Conservation (phyloP, 2,113 vertebrate species). For the Struthio camelus region DNA sequence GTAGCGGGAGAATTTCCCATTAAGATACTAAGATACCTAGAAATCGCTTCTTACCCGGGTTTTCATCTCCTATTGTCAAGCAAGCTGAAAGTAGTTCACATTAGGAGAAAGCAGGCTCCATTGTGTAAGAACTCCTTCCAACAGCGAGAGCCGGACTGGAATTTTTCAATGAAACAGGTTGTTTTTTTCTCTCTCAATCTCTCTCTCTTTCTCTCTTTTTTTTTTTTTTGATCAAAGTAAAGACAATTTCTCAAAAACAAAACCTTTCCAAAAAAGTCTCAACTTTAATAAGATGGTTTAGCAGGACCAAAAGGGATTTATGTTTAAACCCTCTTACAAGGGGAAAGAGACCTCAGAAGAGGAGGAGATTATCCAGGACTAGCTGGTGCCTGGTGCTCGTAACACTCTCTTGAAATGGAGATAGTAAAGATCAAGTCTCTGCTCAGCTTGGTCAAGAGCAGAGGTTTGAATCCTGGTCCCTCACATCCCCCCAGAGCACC, state of each 20-base stretch:
- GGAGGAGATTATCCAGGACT: not conserved
- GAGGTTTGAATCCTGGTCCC: not conserved
- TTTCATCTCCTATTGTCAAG: conserved; percentile 50
- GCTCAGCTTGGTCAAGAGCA: not conserved
- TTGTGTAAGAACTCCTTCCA: not conserved
- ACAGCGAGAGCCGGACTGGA: not conserved
- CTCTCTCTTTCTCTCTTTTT: not conserved
- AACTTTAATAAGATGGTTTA: not conserved
- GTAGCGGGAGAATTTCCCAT: conserved; percentile 65
- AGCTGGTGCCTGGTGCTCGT: not conserved
- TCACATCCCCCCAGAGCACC: not conserved
- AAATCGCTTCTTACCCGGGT: not conserved
- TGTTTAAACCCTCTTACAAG: not conserved
- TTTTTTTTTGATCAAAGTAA: not conserved
- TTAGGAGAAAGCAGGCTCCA: not conserved
- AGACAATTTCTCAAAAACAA: not conserved
- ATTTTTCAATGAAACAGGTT: not conserved
- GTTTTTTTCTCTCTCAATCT: not conserved
- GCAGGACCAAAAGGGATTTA: not conserved
- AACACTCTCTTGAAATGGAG: not conserved
- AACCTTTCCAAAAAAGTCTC: not conserved
- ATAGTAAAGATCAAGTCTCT: not conserved
- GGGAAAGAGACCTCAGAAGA: not conserved
- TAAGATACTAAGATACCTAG: conserved; percentile 66
- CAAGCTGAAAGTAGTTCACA: conserved; percentile 12